phyloP scores from a whole-genome alignment of 1,140 invertebrate genomes.

The Drosophila guanche region DNA sequence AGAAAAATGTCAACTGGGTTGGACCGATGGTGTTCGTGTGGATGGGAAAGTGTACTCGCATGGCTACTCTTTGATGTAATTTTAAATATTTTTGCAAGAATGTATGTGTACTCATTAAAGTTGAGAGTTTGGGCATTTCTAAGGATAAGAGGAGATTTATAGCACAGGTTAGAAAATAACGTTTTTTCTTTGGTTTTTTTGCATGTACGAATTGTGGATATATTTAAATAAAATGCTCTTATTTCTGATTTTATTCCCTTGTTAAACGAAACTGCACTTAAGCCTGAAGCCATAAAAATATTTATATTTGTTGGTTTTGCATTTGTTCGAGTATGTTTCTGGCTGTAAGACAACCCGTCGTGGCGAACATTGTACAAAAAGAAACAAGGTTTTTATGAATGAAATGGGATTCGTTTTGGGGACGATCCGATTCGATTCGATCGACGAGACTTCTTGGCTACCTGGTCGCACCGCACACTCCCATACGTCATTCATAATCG shows the following conservation, averaged over 20 bases:
- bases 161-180: too few species aligned
- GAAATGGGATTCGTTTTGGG: conserved; percentile 35
- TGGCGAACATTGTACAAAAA: conserved; percentile 23
- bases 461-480: conserved; percentile 42
- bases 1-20: conserved; percentile 56
- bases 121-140: background rate
- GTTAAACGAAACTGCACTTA: background rate
- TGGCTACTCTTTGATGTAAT: conserved; percentile 30
- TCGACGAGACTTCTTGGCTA: conserved; percentile 30
- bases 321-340: conserved; percentile 4
- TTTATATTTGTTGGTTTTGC: conserved; percentile 9
- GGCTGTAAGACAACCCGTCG: conserved; percentile 31
- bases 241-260: too few species aligned
- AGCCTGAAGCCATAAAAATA: conserved; percentile 2
- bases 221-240: background rate
- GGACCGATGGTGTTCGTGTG: background rate
- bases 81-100: conserved; percentile 32
- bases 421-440: conserved; percentile 22
- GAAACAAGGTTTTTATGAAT: conserved; percentile 54
- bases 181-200: too few species aligned
- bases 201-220: too few species aligned
- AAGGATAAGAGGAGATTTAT: too few species aligned
- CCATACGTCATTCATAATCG: conserved; percentile 73
- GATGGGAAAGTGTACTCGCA: conserved; percentile 10
- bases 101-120: conserved; percentile 9